phyloP scores from a whole-genome alignment of 2,888 invertebrate species.

The Leptinotarsa haldemani region DNA sequence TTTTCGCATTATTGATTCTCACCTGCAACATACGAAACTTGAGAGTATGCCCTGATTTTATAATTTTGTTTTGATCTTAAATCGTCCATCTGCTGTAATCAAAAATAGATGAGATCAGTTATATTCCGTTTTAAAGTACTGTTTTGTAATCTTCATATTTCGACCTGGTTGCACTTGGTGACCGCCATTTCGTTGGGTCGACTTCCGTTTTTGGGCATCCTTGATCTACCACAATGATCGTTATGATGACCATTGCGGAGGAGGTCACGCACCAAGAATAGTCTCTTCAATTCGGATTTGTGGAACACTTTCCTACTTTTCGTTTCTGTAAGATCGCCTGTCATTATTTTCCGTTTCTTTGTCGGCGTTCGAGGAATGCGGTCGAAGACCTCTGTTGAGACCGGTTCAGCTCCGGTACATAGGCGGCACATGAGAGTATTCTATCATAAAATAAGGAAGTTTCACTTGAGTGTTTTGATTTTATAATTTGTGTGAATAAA shows the following conservation, averaged over 20 bases:
- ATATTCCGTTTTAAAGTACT: too few relatives aligned
- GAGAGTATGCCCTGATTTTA: too few relatives aligned
- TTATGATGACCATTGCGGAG: neutral
- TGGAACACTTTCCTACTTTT: constrained; percentile 56
- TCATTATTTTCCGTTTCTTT: constrained; percentile 52
- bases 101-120: too few relatives aligned
- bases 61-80: too few relatives aligned
- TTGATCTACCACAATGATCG: constrained; percentile 42
- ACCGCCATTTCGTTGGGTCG: constrained; percentile 20
- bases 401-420: constrained; percentile 12
- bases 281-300: constrained; percentile 49
- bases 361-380: constrained; percentile 31
- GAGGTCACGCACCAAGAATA: neutral
- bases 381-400: constrained; percentile 28
- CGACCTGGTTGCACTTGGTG: neutral
- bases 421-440: neutral
- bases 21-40: too few relatives aligned
- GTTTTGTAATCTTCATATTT: neutral
- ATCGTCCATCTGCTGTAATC: too few relatives aligned
- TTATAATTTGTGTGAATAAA: too few relatives aligned
- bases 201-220: constrained; percentile 33
- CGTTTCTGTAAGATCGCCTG: constrained; percentile 47
- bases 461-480: too few relatives aligned
- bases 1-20: too few relatives aligned
- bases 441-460: too few relatives aligned